These are phyloP conservation scores for Atta colombica DNA, from an alignment of 1,140 invertebrate species.

Conservation along the genomic window DNA sequence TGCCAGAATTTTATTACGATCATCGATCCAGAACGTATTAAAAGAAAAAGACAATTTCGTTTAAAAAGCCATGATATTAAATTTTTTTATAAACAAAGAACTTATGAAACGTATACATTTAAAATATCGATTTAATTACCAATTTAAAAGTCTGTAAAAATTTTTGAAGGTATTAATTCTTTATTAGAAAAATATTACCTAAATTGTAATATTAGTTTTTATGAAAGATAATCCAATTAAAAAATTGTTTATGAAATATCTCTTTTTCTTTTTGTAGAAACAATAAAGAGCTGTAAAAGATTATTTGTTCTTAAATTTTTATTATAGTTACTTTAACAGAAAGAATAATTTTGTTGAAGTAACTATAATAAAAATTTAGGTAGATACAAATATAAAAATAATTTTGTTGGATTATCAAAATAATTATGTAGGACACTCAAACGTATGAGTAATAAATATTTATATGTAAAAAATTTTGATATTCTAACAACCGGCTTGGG, in stretches of 20 bases:
- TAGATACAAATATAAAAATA: too few species aligned
- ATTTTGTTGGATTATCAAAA: too few species aligned
- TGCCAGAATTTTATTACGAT: constrained; percentile 25
- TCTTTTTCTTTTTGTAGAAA: neutral
- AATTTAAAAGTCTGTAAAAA: neutral
- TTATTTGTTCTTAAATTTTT: neutral
- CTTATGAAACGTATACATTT: neutral
- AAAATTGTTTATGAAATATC: neutral
- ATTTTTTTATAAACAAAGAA: neutral
- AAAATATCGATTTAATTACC: neutral
- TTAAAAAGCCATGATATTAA: neutral
- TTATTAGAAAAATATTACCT: neutral
- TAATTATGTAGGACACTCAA: too few species aligned
- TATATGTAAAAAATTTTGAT: too few species aligned
- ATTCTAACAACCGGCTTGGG: too few species aligned
- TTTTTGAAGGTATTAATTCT: neutral
- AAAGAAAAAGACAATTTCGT: neutral
- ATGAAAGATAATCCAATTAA: neutral
- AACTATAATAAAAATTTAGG: too few species aligned
- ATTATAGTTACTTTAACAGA: too few species aligned
- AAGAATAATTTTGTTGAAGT: too few species aligned
- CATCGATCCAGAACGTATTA: neutral
- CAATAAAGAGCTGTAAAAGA: neutral
- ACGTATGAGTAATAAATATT: too few species aligned
- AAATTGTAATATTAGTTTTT: neutral